Base-by-base conservation (phyloP, 2,888 invertebrate genomes). In the Eupithecia pulchellata region DNA sequence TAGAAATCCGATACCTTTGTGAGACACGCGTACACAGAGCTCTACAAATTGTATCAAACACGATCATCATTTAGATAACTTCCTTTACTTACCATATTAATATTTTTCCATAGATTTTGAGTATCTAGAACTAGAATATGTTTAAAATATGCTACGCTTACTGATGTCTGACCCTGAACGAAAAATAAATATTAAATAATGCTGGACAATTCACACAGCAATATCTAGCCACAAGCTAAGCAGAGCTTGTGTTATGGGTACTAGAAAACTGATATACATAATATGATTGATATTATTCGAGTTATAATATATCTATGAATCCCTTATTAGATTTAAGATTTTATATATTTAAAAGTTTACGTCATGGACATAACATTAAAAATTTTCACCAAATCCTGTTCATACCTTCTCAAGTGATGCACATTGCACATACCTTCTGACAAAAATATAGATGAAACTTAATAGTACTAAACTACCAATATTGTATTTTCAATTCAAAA, bases 1-100 rank as follows among this genome's bases (percentile, higher is more conserved):
- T 86, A 84, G 92, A 86, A 92, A 93, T 84, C 80, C 79, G 88
- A 93, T 82, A 91, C 88, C 78, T 76, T 77, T 67, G 78, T 75
- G 68, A 69, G 84, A 81, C 84, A 85, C 84, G 84, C 82, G 89
- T 68, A 73, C 75, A 20, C 77, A 78, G 79, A 76, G 66, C 84
- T 82, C 81, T 79, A 77, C 78, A 76, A 78, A 83, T 78, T 82
- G 76, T 77, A 79, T 77, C 78, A 76, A 71, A 74, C 67, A 76
- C 32, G 69, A 79, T 71, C 47, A 65, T 67, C 29, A n/a, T 68
- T 17, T 62, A 17, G 67, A 63, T 69, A 65, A 60, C 69, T 71
- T 62, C 55, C 64, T 58, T n/a, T 17, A 30, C 3, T n/a, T 17
- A 30, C 3, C 42, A n/a, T 8, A 42, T n/a, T 17, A 42, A 42